Evolutionary conservation across 1,140 invertebrate species (phyloP).

Genomic region (Cyrtorhinus lividipennis): DNA sequence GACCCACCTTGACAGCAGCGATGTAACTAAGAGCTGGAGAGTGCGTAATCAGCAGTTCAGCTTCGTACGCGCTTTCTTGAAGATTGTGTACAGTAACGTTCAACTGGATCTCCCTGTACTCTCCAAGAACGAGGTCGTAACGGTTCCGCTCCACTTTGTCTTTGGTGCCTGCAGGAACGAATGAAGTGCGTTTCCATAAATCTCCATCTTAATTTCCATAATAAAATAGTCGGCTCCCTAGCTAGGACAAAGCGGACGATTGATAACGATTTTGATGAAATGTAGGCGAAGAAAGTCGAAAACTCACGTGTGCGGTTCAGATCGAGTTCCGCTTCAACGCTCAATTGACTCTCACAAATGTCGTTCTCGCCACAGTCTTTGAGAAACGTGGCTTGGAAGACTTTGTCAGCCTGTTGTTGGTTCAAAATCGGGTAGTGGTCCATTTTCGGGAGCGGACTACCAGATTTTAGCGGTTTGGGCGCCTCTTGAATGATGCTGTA

Average conservation of each 20-base stretch:
- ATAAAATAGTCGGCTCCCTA: no score
- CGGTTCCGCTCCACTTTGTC: not conserved
- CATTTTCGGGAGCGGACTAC: slow-evolving; percentile 48
- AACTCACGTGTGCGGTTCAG: slow-evolving; percentile 32
- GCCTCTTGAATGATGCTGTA: slow-evolving; percentile 62
- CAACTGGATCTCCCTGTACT: slow-evolving; percentile 59
- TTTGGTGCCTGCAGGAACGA: not conserved
- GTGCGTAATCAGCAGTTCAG: slow-evolving; percentile 64
- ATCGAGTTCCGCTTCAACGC: slow-evolving; percentile 46
- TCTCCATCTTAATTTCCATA: no score
- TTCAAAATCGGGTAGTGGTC: slow-evolving; percentile 76
- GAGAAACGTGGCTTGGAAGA: slow-evolving; percentile 74
- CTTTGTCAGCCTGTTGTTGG: slow-evolving; percentile 63
- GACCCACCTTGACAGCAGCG: slow-evolving; percentile 38
- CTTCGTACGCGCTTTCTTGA: slow-evolving; percentile 82
- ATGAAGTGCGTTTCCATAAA: not conserved
- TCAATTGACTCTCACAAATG: slow-evolving; percentile 73
- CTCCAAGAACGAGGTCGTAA: slow-evolving; percentile 47
- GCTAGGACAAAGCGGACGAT: no score
- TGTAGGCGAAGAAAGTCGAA: no score
- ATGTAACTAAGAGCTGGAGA: slow-evolving; percentile 66
- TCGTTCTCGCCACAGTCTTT: slow-evolving; percentile 87
- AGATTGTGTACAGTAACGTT: slow-evolving; percentile 59
- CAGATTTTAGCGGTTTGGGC: slow-evolving; percentile 37
- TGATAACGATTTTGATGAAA: not conserved